Percentiles rank a stretch among this genome's conserved stretches.
Conservation (phyloP, 2,797 vertebrate genomes). For the Okamejei kenojei region DNA sequence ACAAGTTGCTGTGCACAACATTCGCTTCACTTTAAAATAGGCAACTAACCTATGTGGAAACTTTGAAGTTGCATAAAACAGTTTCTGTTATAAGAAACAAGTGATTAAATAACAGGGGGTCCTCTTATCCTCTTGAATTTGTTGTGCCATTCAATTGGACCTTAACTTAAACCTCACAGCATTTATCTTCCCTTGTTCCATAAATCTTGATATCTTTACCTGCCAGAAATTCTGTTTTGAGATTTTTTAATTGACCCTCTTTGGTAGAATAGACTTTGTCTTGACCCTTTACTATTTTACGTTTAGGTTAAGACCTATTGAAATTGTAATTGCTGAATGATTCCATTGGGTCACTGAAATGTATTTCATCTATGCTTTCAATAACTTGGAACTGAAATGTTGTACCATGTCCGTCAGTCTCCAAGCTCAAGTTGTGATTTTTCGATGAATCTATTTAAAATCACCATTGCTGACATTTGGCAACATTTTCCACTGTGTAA, state of each 20-base stretch:
- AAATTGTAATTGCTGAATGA: not conserved
- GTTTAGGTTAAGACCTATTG: not conserved
- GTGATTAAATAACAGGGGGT: not conserved
- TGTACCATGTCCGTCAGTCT: no score
- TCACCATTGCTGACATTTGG: not conserved
- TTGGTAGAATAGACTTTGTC: not conserved
- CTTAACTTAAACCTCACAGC: not conserved
- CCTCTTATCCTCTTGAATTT: not conserved
- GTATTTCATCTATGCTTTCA: not conserved
- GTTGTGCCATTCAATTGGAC: not conserved
- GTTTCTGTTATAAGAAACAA: not conserved
- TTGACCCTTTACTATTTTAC: not conserved
- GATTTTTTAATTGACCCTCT: not conserved
- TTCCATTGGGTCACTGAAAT: not conserved
- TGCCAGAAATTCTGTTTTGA: not conserved
- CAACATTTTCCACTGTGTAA: not conserved
- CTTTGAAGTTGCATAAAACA: not conserved
- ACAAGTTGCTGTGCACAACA: not conserved
- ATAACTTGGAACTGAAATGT: not conserved
- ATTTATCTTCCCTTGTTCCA: not conserved
- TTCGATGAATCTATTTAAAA: not conserved
- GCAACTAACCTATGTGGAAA: not conserved
- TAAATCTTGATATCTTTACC: not conserved
- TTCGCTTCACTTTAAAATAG: not conserved
- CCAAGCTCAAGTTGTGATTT: not conserved